phyloP scores from a whole-genome alignment of 2,113 vertebrate species.

The Cyanoderma ruficeps region DNA sequence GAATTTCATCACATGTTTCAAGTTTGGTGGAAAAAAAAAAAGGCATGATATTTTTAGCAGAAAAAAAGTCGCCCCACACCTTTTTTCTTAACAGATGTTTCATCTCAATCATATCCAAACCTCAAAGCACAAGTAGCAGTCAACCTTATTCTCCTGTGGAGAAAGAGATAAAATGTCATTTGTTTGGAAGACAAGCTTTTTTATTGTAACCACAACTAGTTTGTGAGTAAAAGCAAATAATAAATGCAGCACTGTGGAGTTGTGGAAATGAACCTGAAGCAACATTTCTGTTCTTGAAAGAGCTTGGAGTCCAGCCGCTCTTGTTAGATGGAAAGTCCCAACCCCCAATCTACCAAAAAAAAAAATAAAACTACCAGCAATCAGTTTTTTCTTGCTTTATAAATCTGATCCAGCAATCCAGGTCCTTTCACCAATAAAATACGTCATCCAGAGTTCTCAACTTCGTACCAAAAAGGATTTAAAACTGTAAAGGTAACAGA shows the following conservation, averaged over 20 bases:
- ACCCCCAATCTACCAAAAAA: not conserved
- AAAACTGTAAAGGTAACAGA: not conserved
- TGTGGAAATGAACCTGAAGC: constrained; percentile 66
- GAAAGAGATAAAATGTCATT: constrained; percentile 53
- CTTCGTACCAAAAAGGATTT: not conserved
- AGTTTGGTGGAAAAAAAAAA: constrained; percentile 37
- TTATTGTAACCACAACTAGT: constrained; percentile 27
- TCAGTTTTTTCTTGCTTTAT: constrained; percentile 18
- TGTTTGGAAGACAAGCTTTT: constrained; percentile 19
- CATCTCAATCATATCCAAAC: constrained; percentile 64
- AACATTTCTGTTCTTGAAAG: constrained; percentile 55
- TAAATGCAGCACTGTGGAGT: not conserved
- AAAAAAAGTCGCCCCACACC: not conserved
- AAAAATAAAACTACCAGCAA: not conserved
- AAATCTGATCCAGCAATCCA: constrained; percentile 2
- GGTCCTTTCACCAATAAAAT: constrained; percentile 7
- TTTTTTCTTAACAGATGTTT: constrained; percentile 68
- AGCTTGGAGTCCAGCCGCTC: constrained; percentile 36
- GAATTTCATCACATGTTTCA: constrained; percentile 75
- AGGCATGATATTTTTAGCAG: constrained; percentile 70
- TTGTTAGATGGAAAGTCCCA: constrained; percentile 45
- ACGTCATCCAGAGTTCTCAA: not conserved
- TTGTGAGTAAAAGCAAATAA: constrained; percentile 59
- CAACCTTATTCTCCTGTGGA: constrained; percentile 63
- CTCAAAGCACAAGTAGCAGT: constrained; percentile 65